Evolutionary conservation across 2,797 vertebrate genomes (phyloP).

Genomic region (Typhlichthys eigenmanni): DNA sequence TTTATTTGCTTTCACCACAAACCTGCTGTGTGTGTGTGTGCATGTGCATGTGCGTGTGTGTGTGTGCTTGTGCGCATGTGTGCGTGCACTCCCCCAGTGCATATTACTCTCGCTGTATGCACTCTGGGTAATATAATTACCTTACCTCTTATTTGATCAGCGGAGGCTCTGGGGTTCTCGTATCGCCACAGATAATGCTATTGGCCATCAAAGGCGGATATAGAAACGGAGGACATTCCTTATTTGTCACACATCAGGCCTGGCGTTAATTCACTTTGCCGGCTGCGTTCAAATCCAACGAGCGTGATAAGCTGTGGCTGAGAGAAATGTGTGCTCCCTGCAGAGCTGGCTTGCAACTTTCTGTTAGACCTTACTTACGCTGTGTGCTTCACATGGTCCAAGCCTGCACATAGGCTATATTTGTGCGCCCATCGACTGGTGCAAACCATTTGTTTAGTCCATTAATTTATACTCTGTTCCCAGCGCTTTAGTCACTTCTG

Average conservation of each 20-base stretch:
- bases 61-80: neutral
- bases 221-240: conserved; percentile 41
- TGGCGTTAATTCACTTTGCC: conserved; percentile 53
- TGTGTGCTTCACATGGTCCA: neutral
- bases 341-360: too few relatives aligned
- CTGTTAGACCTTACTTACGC: too few relatives aligned
- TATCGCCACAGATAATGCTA: conserved; percentile 38
- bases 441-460: conserved; percentile 6
- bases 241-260: conserved; percentile 54
- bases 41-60: neutral
- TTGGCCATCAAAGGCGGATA: conserved; percentile 56
- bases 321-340: too few relatives aligned
- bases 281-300: conserved; percentile 19
- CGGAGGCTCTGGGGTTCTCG: conserved; percentile 55
- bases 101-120: neutral
- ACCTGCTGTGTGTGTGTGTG: neutral
- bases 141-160: conserved; percentile 60
- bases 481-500: neutral
- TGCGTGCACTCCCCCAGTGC: neutral
- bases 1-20: neutral
- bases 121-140: conserved; percentile 47
- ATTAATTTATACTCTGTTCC: neutral
- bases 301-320: neutral
- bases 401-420: too few relatives aligned
- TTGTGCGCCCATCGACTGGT: neutral